Conservation (phyloP, 2,113 vertebrate genomes). For the Callipepla squamata region DNA sequence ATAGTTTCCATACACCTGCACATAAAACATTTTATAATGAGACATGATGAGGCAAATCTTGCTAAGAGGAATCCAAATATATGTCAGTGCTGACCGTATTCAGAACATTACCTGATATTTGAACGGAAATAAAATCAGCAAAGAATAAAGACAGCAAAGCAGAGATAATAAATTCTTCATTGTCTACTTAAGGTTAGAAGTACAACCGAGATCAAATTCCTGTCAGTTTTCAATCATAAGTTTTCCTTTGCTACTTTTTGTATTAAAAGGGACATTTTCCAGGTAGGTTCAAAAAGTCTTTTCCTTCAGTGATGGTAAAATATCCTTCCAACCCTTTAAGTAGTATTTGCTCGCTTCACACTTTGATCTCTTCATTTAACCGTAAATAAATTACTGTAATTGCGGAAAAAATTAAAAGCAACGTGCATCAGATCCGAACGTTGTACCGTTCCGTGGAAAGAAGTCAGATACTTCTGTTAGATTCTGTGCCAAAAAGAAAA, state of each 20-base stretch:
- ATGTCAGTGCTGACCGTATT: accelerated
- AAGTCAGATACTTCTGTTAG: neutral
- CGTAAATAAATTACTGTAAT: neutral
- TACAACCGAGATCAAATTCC: neutral
- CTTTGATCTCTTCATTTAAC: neutral
- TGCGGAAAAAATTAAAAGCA: neutral
- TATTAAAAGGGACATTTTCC: slow-evolving; percentile 22
- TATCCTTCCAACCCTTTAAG: neutral
- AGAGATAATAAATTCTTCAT: slow-evolving; percentile 63
- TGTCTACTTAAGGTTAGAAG: neutral
- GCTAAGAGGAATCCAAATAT: neutral
- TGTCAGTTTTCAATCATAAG: neutral
- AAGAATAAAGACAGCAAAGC: slow-evolving; percentile 43
- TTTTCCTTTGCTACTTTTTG: neutral
- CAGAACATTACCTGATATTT: slow-evolving; percentile 81
- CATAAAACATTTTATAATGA: slow-evolving; percentile 5
- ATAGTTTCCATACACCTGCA: slow-evolving; percentile 82
- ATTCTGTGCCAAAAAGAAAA: neutral
- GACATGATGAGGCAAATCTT: neutral
- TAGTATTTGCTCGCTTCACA: neutral
- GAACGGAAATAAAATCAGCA: slow-evolving; percentile 76
- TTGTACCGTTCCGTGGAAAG: neutral
- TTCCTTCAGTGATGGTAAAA: neutral
- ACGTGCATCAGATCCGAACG: neutral
- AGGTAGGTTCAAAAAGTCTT: neutral